phyloP scores from a whole-genome alignment of 2,797 vertebrate species.

The Kryptopterus vitreolus region DNA sequence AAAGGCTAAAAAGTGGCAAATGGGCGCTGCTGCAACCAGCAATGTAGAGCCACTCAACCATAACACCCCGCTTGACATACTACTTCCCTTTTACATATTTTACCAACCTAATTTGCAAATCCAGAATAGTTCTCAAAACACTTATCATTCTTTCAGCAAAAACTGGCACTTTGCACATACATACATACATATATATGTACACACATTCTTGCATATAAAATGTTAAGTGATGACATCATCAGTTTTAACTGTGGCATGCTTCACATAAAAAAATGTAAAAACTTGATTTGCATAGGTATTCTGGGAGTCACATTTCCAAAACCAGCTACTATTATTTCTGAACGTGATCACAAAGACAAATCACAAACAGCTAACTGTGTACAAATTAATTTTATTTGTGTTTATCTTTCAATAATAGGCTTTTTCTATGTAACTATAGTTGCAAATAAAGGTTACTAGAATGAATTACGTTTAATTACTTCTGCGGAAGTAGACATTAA shows the following conservation, averaged over 20 bases:
- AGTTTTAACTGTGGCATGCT: neutral
- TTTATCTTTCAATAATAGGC: neutral
- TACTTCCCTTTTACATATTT: neutral
- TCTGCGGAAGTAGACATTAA: neutral
- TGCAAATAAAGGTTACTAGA: neutral
- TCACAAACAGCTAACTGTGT: neutral
- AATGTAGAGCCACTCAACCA: neutral
- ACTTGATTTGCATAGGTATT: constrained; percentile 3
- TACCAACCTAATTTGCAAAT: no score
- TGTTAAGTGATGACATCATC: neutral
- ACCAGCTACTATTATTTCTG: neutral
- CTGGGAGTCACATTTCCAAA: neutral
- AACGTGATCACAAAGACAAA: neutral
- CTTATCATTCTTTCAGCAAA: neutral
- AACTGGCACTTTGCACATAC: neutral
- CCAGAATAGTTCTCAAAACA: neutral
- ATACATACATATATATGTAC: neutral
- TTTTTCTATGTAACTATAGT: neutral
- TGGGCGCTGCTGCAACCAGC: neutral
- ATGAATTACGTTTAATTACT: neutral
- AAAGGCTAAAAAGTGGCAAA: neutral
- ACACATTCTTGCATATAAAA: neutral
- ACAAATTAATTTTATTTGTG: neutral
- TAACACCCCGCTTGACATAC: neutral
- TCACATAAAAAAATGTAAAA: neutral